Percentiles rank a stretch among this genome's conserved stretches.
These are phyloP conservation scores for Spicauda simplicius DNA, from an alignment of 2,888 invertebrate species.

Conservation along the genomic window DNA sequence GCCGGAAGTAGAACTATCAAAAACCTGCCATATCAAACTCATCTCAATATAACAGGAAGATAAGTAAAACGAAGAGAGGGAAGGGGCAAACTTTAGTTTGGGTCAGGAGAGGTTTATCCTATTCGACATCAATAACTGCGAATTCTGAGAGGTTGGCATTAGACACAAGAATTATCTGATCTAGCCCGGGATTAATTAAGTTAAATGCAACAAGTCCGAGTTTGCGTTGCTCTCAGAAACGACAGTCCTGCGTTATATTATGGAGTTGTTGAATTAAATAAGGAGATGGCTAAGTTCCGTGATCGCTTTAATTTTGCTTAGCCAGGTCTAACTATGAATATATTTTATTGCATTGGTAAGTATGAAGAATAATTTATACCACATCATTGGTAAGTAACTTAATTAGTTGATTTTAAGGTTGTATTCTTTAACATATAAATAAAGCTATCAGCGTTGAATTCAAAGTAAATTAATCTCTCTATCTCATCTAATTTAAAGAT, in stretches of 20 bases:
- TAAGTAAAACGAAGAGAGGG: conserved; percentile 26
- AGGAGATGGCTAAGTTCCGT: conserved; percentile 54
- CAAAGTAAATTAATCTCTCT: too few relatives aligned
- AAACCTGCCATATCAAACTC: conserved; percentile 16
- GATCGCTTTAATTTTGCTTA: not conserved
- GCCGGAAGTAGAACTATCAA: conserved; percentile 20
- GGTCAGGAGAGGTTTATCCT: conserved; percentile 21
- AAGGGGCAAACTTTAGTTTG: conserved; percentile 26
- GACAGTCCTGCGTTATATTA: conserved; percentile 77
- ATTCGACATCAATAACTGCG: conserved; percentile 47
- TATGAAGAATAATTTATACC: too few relatives aligned
- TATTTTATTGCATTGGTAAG: not conserved
- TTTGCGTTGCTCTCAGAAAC: conserved; percentile 77
- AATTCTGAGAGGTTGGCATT: conserved; percentile 59
- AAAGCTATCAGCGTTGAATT: too few relatives aligned
- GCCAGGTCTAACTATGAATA: not conserved
- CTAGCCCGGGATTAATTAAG: conserved; percentile 78
- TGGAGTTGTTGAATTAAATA: conserved; percentile 75
- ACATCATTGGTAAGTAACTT: too few relatives aligned
- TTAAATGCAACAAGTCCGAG: conserved; percentile 83
- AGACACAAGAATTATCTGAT: conserved; percentile 73
- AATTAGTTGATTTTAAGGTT: too few relatives aligned
- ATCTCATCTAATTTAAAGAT: too few relatives aligned
- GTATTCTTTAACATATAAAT: too few relatives aligned
- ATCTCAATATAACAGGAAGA: conserved; percentile 30